A percentile compares a stretch with the other conserved stretches of the same genome.
Conservation (phyloP, 2,797 vertebrate genomes). For the Myioborus miniatus region DNA sequence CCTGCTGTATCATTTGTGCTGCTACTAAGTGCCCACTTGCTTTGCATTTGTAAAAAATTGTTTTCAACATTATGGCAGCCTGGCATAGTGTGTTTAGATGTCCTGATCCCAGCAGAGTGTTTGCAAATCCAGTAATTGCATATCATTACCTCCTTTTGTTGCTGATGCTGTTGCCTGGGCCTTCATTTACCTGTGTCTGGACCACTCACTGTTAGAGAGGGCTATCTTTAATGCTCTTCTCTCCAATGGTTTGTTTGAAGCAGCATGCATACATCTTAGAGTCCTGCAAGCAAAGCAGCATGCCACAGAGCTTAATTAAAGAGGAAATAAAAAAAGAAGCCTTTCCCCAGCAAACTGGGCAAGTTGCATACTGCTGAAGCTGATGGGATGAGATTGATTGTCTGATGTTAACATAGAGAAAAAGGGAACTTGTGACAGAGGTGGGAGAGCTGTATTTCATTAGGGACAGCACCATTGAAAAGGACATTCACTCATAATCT, state of each 20-base stretch:
- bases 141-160: constrained; percentile 36
- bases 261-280: not conserved
- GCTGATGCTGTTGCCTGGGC: not conserved
- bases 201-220: not conserved
- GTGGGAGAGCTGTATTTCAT: not conserved
- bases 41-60: not conserved
- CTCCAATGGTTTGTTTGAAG: constrained; percentile 2
- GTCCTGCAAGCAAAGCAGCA: constrained; percentile 18
- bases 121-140: constrained; percentile 27
- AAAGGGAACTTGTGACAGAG: not conserved
- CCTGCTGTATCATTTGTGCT: not conserved
- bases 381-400: constrained; percentile 14
- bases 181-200: not conserved
- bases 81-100: not conserved
- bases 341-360: not conserved
- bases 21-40: not conserved
- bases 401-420: constrained; percentile 15
- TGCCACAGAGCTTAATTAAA: constrained; percentile 37
- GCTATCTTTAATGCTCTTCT: constrained; percentile 18
- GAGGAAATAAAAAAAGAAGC: not conserved
- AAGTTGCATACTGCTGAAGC: not conserved
- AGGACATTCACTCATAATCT: constrained; percentile 6
- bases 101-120: not conserved
- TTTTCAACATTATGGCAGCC: not conserved
- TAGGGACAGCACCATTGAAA: constrained; percentile 8